Evolutionary conservation across 2,113 vertebrate genomes (phyloP), one percentile per base, ranked within the genome.

Genomic region (Tupaia chinensis): DNA sequence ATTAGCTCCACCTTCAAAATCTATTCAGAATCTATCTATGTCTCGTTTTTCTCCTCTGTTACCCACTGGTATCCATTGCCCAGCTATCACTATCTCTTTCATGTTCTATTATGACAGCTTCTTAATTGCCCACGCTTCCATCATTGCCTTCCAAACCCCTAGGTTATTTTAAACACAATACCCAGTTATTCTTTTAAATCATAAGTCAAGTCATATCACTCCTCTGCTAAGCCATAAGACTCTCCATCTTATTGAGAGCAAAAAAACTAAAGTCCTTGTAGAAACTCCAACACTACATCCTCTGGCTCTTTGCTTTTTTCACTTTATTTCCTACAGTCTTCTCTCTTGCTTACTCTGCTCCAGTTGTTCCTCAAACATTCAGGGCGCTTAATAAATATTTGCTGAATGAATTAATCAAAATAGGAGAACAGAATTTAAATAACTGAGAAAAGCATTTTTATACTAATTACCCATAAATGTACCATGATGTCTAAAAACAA

Each of bases 401-500:
- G 14, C 3, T 80, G 11, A 87, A 56, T 80, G 29, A 92, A 79
- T 63, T 23, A 93, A 80, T 83, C 8, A 34, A 80, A 87, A 81
- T 87, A 34, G 34, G 11, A 95, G 34, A 89, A 95, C 56, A 81
- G 32, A 86, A 86, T 73, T 53, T 22, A 91, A 88, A 10, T 23
- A 32, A 77, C 23, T 44, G 27, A 27, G 11, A 34, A 93, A 90
- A 80, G 20, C 7, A 65, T 83, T 79, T 74, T 77, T 60, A 81
- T 53, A 61, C 53, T 88, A 54, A 83, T 85, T 87, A 53, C 82
- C 29, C 25, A 74, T 34, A 68, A 88, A 68, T 68, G 14, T 44
- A 70, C 19, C n/a, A 77, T 72, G 25, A 56, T 89, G 15, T n/a
- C 81, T 79, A 69, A 65, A 54, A 90, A 93, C 69, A 65, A 54